Evolutionary conservation across 2,888 invertebrate species (phyloP), one percentile per base, ranked within the genome.

Genomic region (Andrena hattorfiana): DNA sequence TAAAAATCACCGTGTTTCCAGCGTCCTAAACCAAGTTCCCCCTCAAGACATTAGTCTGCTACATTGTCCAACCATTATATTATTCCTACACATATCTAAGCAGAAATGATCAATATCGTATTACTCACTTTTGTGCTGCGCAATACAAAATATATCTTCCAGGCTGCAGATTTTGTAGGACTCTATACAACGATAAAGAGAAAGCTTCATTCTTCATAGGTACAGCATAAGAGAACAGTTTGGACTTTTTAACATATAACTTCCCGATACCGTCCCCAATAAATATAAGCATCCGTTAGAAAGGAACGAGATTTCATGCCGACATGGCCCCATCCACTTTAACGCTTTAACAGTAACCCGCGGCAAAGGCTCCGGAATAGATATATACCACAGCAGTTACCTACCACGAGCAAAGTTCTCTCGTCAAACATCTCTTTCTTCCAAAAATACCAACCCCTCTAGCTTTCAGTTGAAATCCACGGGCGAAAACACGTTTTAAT

Each of bases 91-190:
- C 10, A 42, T 35, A 35, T 42, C 42, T 42, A 42, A 42, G 4
- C 5, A 42, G 42, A 16, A 42, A 42, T 42, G 42, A 42, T 42
- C 8, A 20, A 20, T 51, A 7, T 13, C 56, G 0, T 48, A n/a
- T 32, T 26, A 77, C 87, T 90, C 73, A 91, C 92, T 69, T 80
- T 83, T 85, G 35, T 88, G 74, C 28, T 75, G 70, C 2, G 56
- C 1, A 42, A 92, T 70, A 63, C 92, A 92, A 0, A 20, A 8
- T 10, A 82, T 35, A 32, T 92, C 90, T 1, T 68, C 64, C 1
- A 77, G 69, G 49, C 80, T 86, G 85, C 92, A 92, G 13, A 88
- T 81, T 30, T 87, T 90, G 13, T 66, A 64, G 0, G 67, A 32
- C 49, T 85, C 92, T 92, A 56, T 16, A 71, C 59, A 10, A 66